Conservation (phyloP, 23 tunicate species). For the Ascidia mentula region DNA sequence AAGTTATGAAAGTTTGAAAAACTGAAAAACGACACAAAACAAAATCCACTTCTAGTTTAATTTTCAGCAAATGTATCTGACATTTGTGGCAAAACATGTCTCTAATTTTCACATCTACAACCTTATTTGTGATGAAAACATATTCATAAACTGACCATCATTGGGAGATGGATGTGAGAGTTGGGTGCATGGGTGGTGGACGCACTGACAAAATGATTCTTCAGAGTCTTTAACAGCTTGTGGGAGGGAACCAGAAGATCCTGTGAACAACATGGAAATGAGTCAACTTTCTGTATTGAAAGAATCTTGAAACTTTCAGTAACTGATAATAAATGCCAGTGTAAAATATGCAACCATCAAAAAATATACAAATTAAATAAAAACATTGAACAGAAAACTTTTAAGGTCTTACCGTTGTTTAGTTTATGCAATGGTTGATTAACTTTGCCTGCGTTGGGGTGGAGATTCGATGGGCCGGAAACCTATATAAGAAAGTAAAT, state of each 20-base stretch:
- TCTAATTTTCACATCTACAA: no score
- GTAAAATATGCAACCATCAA: no score
- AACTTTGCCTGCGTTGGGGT: not conserved
- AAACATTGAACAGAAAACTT: not conserved
- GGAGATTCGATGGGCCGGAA: not conserved
- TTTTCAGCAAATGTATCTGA: no score
- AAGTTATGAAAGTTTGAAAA: no score
- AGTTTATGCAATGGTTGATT: not conserved
- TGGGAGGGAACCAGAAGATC: conserved; percentile 56
- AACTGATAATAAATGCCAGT: not conserved
- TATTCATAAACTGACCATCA: conserved; percentile 16
- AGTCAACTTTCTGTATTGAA: no score
- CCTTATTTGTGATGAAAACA: no score
- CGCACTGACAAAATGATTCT: conserved; percentile 50
- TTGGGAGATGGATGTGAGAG: conserved; percentile 30
- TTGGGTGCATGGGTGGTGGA: conserved; percentile 47
- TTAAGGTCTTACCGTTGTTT: conserved; percentile 29
- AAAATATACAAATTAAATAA: not conserved
- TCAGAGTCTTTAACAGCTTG: conserved; percentile 39
- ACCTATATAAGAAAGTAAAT: not conserved
- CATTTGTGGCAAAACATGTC: no score
- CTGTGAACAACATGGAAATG: no score
- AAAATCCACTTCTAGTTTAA: no score
- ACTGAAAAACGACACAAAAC: no score
- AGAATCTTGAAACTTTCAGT: no score